phyloP scores from a whole-genome alignment of 2,888 invertebrate genomes.

The Cryptophagus acutangulus region DNA sequence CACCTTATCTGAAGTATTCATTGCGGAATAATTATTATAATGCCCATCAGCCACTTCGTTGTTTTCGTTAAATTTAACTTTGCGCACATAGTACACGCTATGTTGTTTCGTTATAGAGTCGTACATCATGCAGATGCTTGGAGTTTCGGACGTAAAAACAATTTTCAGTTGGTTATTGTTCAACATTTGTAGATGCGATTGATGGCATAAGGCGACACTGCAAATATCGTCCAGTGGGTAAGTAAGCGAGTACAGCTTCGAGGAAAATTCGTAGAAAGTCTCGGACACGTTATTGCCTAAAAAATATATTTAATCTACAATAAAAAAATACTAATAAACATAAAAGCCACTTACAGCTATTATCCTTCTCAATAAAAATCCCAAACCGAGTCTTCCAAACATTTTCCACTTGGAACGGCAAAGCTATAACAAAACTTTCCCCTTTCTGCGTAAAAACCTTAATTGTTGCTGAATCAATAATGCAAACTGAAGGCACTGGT shows the following conservation, averaged over 20 bases:
- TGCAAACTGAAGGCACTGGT: conserved; percentile 62
- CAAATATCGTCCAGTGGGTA: conserved; percentile 90
- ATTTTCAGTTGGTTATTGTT: conserved; percentile 61
- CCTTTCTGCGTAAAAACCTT: conserved; percentile 75
- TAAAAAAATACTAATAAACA: conserved; percentile 3
- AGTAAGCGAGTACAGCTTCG: conserved; percentile 78
- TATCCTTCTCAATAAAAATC: conserved; percentile 73
- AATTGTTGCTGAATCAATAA: conserved; percentile 71
- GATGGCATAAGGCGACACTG: conserved; percentile 71
- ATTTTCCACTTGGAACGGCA: conserved; percentile 75
- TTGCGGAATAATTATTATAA: conserved; percentile 23
- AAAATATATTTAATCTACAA: conserved; percentile 11
- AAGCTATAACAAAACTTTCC: conserved; percentile 74
- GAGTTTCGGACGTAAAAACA: conserved; percentile 70
- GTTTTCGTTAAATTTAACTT: conserved; percentile 66
- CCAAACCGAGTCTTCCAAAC: conserved; percentile 85
- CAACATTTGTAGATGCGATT: conserved; percentile 51
- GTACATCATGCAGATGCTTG: conserved; percentile 77
- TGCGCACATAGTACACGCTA: conserved; percentile 75
- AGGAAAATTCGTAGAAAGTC: conserved; percentile 51
- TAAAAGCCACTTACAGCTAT: conserved; percentile 41
- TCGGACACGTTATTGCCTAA: conserved; percentile 13
- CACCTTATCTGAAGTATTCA: conserved; percentile 36
- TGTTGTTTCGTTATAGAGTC: conserved; percentile 73
- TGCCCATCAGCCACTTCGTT: not conserved